These are phyloP conservation scores for Trilocha varians DNA, from an alignment of 2,888 invertebrate species.

Conservation along the genomic window DNA sequence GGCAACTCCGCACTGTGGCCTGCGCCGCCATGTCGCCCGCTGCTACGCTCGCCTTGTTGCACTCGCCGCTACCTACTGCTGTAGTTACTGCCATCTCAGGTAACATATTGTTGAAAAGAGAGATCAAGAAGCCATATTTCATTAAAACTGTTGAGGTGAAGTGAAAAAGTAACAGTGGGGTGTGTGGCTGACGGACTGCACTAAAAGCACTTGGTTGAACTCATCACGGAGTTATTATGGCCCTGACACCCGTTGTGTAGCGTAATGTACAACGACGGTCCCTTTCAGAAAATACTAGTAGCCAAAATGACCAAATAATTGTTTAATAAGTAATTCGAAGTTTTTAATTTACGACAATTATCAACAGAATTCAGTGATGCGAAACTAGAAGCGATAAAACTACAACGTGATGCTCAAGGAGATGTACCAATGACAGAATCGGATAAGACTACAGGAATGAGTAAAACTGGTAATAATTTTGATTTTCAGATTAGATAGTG, in stretches of 20 bases:
- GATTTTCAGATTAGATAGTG: no score
- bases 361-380: constrained; percentile 52
- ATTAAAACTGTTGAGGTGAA: no score
- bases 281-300: no score
- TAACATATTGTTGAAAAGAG: constrained; percentile 16
- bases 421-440: constrained; percentile 42
- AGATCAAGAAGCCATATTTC: no score
- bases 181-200: no score
- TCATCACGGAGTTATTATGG: no score
- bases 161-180: no score
- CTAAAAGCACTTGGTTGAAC: no score
- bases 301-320: no score
- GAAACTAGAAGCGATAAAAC: constrained; percentile 39
- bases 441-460: constrained; percentile 22
- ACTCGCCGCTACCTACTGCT: constrained; percentile 75
- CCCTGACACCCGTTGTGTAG: no score
- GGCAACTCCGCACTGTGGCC: constrained; percentile 83
- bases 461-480: constrained; percentile 21
- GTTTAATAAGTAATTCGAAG: no score
- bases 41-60: constrained; percentile 82
- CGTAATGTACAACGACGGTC: no score
- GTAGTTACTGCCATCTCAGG: constrained; percentile 62
- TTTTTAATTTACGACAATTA: background rate
- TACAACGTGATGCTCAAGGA: constrained; percentile 29
- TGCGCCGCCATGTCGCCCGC: constrained; percentile 86